A percentile compares a stretch with the other conserved stretches of the same genome.
Evolutionary conservation across 2,888 invertebrate genomes (phyloP).

Genomic region (Heliconius ismenius): DNA sequence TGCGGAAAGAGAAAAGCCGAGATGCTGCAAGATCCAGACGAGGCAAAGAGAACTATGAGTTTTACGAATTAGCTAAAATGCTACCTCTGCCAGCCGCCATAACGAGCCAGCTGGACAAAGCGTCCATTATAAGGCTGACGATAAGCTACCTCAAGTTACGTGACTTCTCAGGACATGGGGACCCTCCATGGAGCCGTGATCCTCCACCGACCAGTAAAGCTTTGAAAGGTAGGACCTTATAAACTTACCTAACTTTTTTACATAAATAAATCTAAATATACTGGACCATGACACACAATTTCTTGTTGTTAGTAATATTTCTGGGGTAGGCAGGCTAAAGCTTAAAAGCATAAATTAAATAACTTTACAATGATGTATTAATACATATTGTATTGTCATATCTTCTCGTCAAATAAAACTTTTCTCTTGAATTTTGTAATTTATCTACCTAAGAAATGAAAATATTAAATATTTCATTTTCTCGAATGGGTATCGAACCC

Average conservation of each 20-base stretch:
- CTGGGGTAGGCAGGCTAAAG: too few relatives aligned
- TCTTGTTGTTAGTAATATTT: too few relatives aligned
- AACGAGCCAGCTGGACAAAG: slow-evolving; percentile 96
- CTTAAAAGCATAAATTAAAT: too few relatives aligned
- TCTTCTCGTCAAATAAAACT: too few relatives aligned
- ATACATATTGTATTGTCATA: too few relatives aligned
- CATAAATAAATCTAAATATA: too few relatives aligned
- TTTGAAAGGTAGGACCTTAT: slow-evolving; percentile 86
- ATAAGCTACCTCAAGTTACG: slow-evolving; percentile 97
- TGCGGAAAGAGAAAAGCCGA: slow-evolving; percentile 95
- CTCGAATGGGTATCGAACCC: not conserved
- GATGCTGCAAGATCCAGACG: slow-evolving; percentile 95
- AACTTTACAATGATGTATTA: too few relatives aligned
- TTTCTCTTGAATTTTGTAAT: too few relatives aligned
- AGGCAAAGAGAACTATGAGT: slow-evolving; percentile 97
- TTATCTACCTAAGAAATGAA: too few relatives aligned
- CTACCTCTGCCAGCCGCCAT: slow-evolving; percentile 94
- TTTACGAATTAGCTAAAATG: slow-evolving; percentile 97
- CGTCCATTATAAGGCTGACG: slow-evolving; percentile 97
- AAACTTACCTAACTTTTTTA: not conserved
- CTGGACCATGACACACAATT: too few relatives aligned
- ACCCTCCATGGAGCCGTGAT: slow-evolving; percentile 96
- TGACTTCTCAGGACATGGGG: slow-evolving; percentile 97
- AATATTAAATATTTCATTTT: not conserved
- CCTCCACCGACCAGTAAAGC: slow-evolving; percentile 89